Conservation (phyloP, 23 tunicate species). For the Ascidia mentula region DNA sequence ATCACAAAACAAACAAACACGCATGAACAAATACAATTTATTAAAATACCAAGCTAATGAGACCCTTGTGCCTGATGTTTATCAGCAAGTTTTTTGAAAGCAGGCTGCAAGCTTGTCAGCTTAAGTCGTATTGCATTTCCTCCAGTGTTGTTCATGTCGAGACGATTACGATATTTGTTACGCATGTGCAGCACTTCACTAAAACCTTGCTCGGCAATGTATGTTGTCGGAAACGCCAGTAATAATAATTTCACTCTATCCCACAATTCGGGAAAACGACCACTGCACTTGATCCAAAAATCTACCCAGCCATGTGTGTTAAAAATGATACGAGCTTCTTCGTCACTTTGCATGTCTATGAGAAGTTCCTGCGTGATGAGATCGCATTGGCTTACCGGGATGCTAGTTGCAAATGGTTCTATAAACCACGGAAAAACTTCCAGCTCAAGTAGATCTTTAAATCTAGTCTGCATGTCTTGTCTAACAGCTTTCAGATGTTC, state of each 20-base stretch:
- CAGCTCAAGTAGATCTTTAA: slow-evolving; percentile 35
- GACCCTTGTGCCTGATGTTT: slow-evolving; percentile 33
- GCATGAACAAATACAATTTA: background rate
- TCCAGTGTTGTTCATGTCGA: slow-evolving; percentile 1
- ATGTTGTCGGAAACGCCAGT: slow-evolving; percentile 28
- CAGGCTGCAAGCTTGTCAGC: slow-evolving; percentile 31
- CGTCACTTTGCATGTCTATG: slow-evolving; percentile 22
- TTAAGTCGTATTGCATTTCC: slow-evolving; percentile 21
- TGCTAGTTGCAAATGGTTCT: slow-evolving; percentile 26
- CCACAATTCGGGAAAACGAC: slow-evolving; percentile 25
- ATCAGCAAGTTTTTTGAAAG: slow-evolving; percentile 10
- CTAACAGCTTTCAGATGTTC: slow-evolving; percentile 31
- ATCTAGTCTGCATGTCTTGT: slow-evolving; percentile 29
- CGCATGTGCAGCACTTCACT: slow-evolving; percentile 34
- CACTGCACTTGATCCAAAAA: slow-evolving; percentile 30
- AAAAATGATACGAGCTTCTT: slow-evolving; percentile 34
- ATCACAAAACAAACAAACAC: background rate
- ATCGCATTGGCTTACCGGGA: slow-evolving; percentile 30
- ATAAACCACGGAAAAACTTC: slow-evolving; percentile 22
- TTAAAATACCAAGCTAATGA: slow-evolving; percentile 2
- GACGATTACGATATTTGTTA: slow-evolving; percentile 18
- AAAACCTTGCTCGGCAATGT: slow-evolving; percentile 31
- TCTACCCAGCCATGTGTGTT: slow-evolving; percentile 27
- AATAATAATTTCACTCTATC: slow-evolving; percentile 19
- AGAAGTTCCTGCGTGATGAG: slow-evolving; percentile 26